Percentiles rank a stretch among this genome's conserved stretches.
phyloP scores from a whole-genome alignment of 2,797 vertebrate genomes.

The Corythornis leucogaster region DNA sequence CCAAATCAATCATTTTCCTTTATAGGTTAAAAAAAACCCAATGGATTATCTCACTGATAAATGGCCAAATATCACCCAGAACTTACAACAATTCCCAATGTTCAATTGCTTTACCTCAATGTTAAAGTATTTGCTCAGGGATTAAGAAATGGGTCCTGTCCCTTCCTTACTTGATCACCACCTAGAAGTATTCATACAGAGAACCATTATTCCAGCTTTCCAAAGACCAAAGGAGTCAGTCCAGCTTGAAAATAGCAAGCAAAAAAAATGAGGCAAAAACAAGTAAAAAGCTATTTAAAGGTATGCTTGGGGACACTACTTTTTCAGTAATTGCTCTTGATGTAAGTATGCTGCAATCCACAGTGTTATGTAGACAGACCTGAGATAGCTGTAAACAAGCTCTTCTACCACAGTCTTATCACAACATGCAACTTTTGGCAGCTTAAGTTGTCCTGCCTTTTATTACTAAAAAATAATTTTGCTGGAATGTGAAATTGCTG shows the following conservation, averaged over 20 bases:
- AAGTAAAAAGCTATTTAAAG: background rate
- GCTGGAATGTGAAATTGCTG: background rate
- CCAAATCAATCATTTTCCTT: slow-evolving; percentile 16
- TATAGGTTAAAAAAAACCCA: slow-evolving; percentile 6
- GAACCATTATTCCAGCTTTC: background rate
- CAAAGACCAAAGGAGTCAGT: background rate
- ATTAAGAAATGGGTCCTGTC: background rate
- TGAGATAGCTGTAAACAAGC: background rate
- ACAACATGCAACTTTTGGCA: background rate
- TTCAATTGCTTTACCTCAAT: background rate
- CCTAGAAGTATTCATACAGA: background rate
- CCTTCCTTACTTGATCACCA: background rate
- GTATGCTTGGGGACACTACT: background rate
- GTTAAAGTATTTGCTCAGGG: background rate
- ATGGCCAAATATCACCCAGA: background rate
- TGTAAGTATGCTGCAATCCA: background rate
- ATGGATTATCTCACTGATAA: slow-evolving; percentile 9
- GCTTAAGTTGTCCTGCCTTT: background rate
- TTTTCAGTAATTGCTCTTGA: background rate
- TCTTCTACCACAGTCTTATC: background rate
- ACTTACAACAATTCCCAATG: background rate
- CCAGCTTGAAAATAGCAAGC: background rate
- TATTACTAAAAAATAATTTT: background rate
- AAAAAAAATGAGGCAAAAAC: background rate
- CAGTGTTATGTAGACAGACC: background rate